These are phyloP conservation scores for Cheilosia soror DNA, from an alignment of 2,888 invertebrate genomes.

Conservation along the genomic window DNA sequence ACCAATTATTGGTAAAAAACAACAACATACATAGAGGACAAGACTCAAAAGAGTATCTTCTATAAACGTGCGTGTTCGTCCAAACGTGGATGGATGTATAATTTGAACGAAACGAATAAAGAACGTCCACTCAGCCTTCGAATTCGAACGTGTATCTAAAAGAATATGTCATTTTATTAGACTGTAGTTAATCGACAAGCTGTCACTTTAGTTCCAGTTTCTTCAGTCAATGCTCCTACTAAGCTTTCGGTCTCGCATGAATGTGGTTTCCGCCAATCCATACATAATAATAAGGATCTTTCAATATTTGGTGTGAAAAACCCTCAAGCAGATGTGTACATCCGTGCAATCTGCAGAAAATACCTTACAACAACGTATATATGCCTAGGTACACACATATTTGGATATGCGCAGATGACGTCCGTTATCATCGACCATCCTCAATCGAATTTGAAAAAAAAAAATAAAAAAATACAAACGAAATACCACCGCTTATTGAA, in stretches of 20 bases:
- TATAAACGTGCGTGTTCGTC: neutral
- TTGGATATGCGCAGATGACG: slow-evolving; percentile 24
- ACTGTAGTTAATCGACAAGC: slow-evolving; percentile 36
- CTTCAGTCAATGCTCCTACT: slow-evolving; percentile 6
- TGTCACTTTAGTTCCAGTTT: slow-evolving; percentile 39
- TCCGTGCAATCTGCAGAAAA: slow-evolving; percentile 25
- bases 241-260: slow-evolving; percentile 11
- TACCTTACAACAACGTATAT: neutral
- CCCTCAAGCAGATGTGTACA: slow-evolving; percentile 43
- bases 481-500: slow-evolving; percentile 33
- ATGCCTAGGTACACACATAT: neutral
- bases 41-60: neutral
- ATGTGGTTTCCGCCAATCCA: slow-evolving; percentile 11
- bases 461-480: slow-evolving; percentile 28
- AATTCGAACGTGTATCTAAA: slow-evolving; percentile 9
- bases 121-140: neutral
- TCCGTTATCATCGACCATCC: slow-evolving; percentile 32
- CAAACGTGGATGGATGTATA: neutral
- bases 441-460: slow-evolving; percentile 39
- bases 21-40: neutral
- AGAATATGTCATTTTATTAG: slow-evolving; percentile 23
- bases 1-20: neutral
- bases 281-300: slow-evolving; percentile 34
- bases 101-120: neutral
- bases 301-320: slow-evolving; percentile 31